Percentiles rank a stretch among this genome's conserved stretches.
Evolutionary conservation across 1,140 invertebrate species (phyloP).

Genomic region (Hylyphantes graminicola): DNA sequence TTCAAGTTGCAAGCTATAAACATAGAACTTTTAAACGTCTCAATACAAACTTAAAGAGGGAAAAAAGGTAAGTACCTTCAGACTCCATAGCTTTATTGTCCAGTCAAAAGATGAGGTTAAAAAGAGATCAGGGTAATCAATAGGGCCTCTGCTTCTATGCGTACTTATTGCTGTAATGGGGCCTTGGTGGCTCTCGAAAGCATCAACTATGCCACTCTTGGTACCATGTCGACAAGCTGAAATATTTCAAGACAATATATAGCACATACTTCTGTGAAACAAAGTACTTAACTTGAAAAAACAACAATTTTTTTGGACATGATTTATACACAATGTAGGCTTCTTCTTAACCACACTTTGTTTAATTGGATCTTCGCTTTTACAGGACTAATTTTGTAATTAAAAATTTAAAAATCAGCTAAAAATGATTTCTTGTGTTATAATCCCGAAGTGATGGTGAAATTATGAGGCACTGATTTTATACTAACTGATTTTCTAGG

Average conservation of each 20-base stretch:
- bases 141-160: conserved; percentile 84
- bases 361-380: too few relatives aligned
- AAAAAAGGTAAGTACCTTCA: conserved; percentile 74
- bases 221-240: conserved; percentile 88
- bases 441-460: too few relatives aligned
- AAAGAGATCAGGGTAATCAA: conserved; percentile 96
- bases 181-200: conserved; percentile 92
- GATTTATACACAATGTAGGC: too few relatives aligned
- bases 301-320: not conserved
- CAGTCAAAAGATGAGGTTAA: conserved; percentile 97
- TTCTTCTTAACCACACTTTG: too few relatives aligned
- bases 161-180: conserved; percentile 92
- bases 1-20: too few relatives aligned
- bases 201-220: conserved; percentile 90
- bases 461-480: too few relatives aligned
- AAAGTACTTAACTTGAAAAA: not conserved
- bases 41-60: not conserved
- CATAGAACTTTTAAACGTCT: too few relatives aligned
- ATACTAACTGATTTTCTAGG: too few relatives aligned
- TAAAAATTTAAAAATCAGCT: too few relatives aligned
- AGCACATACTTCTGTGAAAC: too few relatives aligned
- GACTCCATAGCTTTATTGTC: conserved; percentile 98
- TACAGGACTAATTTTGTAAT: too few relatives aligned
- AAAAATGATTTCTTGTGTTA: too few relatives aligned
- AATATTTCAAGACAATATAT: conserved; percentile 64